Base-by-base conservation (phyloP, 92 coral and sea anemone genomes). In the Palythoa grandiflora region DNA sequence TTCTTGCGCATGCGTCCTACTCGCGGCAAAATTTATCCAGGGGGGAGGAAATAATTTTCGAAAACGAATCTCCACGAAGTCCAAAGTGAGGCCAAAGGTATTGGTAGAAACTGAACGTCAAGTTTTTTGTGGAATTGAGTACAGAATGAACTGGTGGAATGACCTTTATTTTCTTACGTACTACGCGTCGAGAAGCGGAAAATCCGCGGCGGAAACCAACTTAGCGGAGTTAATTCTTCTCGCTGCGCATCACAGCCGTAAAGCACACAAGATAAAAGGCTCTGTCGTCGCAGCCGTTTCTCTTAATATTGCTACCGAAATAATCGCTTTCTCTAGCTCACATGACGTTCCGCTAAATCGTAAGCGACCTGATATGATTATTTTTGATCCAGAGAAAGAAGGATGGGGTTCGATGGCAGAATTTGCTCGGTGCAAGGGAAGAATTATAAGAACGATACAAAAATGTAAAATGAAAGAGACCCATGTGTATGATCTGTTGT, bases 91-190 rank as follows among this genome's bases (percentile, higher is more conserved):
- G 48, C 84, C 55, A n/a, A 79, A 61, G 37, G 72, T 79, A 60
- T n/a, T 79, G 71, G 7, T 65, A 38, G 40, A 79, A 79, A 79
- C 84, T 2, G 84, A 79, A 61, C 84, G 71, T 60, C 50, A 61
- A 39, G 73, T 79, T 79, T 60, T 79, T 39, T 7, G 36, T 15
- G 55, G 21, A 6, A 79, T 79, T 53, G 84, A 65, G 72, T 60
- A 79, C 84, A 17, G 84, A 20, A n/a, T 79, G 15, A 79, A 79
- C 15, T 79, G 84, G 84, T 79, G 84, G 84, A 79, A 17, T 11
- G 17, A 70, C 15, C 52, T 60, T 39, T 79, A 37, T 20, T 79
- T 79, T 39, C 84, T 79, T 5, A n/a, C 84, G 17, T 61, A 79
- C 53, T 79, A 60, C 55, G 72, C 73, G 44, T 57, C 35, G 53